Conservation (phyloP, 2,797 vertebrate genomes). For the Enoplosus armatus region DNA sequence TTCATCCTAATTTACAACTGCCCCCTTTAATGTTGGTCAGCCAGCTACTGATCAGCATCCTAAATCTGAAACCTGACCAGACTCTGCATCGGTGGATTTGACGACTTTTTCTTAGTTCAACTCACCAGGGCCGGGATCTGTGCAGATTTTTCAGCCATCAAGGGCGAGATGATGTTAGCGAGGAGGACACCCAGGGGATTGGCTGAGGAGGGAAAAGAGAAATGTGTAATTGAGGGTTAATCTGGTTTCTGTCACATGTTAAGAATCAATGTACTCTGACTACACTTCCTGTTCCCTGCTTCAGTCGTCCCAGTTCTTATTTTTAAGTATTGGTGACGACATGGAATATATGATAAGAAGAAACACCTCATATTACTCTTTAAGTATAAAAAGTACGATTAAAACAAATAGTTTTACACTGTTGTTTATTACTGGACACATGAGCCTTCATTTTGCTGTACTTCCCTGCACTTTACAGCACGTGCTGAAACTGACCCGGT, state of each 20-base stretch:
- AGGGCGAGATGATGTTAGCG: conserved; percentile 91
- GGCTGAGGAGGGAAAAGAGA: conserved; percentile 78
- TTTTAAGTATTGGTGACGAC: not conserved
- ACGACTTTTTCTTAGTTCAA: not conserved
- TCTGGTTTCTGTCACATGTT: conserved; percentile 7
- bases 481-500: conserved; percentile 5
- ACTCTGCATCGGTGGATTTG: not conserved
- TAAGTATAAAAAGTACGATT: not conserved
- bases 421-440: not conserved
- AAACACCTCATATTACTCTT: not conserved
- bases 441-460: not conserved
- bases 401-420: not conserved
- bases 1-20: not conserved
- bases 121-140: conserved; percentile 90
- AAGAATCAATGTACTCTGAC: not conserved
- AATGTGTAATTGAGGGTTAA: not conserved
- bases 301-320: not conserved
- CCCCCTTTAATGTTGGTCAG: not conserved
- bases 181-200: conserved; percentile 94
- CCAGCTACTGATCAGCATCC: not conserved
- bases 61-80: not conserved
- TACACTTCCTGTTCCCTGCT: conserved; percentile 14
- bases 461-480: not conserved
- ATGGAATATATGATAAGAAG: not conserved
- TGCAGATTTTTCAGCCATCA: conserved; percentile 75